These are phyloP conservation scores for Poecile montanus DNA, from an alignment of 2,797 vertebrate species.

Conservation along the genomic window DNA sequence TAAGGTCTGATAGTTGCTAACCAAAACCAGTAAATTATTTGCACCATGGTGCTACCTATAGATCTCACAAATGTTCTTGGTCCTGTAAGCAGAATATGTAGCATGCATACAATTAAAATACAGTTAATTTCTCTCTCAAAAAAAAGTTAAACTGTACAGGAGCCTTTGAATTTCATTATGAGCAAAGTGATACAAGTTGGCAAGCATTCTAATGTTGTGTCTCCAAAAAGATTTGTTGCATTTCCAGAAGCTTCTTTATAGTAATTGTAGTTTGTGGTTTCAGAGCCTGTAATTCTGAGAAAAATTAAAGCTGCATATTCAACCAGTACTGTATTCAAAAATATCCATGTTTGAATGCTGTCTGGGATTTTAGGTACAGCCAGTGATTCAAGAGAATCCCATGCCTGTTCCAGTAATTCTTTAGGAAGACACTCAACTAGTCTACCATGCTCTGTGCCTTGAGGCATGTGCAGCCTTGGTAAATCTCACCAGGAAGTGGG, in stretches of 20 bases:
- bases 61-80: neutral
- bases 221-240: neutral
- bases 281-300: neutral
- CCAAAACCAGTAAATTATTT: neutral
- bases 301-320: neutral
- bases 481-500: neutral
- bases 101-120: neutral
- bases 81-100: neutral
- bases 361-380: neutral
- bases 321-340: neutral
- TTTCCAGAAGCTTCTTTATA: neutral
- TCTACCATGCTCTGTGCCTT: neutral
- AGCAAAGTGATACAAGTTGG: neutral
- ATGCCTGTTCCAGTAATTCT: neutral
- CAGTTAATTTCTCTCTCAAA: neutral
- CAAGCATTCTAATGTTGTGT: neutral
- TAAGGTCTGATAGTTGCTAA: neutral
- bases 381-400: neutral
- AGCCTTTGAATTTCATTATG: neutral
- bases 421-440: neutral
- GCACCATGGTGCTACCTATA: neutral
- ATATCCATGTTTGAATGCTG: neutral
- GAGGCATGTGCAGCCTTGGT: neutral
- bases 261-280: neutral
- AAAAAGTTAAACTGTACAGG: neutral